A percentile compares a stretch with the other conserved stretches of the same genome.
phyloP scores from a whole-genome alignment of 1,140 invertebrate species.

The Portunus trituberculatus region DNA sequence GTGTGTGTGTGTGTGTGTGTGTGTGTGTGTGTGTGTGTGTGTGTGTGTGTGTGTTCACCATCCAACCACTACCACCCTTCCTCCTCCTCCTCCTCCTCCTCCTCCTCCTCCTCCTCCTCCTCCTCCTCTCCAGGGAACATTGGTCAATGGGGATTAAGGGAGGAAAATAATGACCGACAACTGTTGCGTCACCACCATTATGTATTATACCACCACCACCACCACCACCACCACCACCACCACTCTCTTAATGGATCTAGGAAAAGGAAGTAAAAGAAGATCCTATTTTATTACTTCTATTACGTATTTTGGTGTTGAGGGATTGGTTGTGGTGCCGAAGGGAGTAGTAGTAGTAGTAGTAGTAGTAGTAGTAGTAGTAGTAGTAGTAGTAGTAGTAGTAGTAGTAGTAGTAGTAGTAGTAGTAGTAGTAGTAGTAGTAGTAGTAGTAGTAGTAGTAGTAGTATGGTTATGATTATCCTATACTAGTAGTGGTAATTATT shows the following conservation, averaged over 20 bases:
- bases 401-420: constrained; percentile 43
- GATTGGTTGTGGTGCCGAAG: not conserved
- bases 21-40: constrained; percentile 39
- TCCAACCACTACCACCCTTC: not conserved
- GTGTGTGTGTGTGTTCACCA: not conserved
- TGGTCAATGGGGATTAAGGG: not conserved
- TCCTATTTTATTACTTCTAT: too few species aligned
- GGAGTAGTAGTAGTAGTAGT: not conserved
- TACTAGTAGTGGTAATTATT: too few species aligned
- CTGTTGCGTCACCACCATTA: not conserved
- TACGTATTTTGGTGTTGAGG: too few species aligned
- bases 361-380: constrained; percentile 8
- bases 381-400: constrained; percentile 37
- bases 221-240: not conserved
- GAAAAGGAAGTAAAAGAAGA: too few species aligned
- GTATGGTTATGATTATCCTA: too few species aligned
- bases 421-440: constrained; percentile 27
- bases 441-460: not conserved
- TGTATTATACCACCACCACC: not conserved
- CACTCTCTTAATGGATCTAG: not conserved
- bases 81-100: not conserved
- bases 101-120: too few species aligned
- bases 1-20: constrained; percentile 44
- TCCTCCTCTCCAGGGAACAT: not conserved
- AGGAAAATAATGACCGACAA: not conserved